phyloP scores from a whole-genome alignment of 35 echinoderm and acorn worm genomes.

The Strongylocentrotus purpuratus region DNA sequence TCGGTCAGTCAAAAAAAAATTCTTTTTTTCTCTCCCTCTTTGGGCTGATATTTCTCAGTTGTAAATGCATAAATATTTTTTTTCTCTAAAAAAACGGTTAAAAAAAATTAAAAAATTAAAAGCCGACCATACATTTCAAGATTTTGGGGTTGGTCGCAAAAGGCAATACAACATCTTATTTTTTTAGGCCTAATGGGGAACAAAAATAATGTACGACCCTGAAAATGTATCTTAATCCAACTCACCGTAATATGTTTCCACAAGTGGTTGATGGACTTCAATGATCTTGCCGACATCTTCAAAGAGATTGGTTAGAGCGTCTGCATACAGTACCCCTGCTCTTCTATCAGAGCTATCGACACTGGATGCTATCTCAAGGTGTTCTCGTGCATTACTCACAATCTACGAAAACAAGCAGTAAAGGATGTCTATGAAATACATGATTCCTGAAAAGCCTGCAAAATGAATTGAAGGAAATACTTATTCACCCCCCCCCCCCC shows the following conservation, averaged over 20 bases:
- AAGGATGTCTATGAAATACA: neutral
- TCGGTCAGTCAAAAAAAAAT: too few species aligned
- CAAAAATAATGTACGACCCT: neutral
- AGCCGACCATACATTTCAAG: too few species aligned
- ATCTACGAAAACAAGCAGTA: conserved; percentile 72
- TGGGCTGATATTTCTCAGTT: too few species aligned
- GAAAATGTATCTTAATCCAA: neutral
- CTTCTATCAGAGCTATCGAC: conserved; percentile 80
- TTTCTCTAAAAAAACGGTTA: too few species aligned
- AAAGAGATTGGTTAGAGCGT: conserved; percentile 89
- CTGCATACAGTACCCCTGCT: conserved; percentile 81
- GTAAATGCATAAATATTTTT: too few species aligned
- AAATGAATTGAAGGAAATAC: too few species aligned
- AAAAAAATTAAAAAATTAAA: too few species aligned
- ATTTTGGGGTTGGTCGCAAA: too few species aligned
- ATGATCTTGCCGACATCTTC: conserved; percentile 94
- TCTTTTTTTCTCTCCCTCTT: too few species aligned
- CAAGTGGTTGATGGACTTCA: conserved; percentile 96
- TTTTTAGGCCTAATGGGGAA: too few species aligned
- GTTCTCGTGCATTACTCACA: conserved; percentile 82
- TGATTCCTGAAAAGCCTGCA: neutral
- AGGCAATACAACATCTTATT: too few species aligned
- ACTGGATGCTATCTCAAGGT: conserved; percentile 69
- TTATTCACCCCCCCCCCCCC: too few species aligned
- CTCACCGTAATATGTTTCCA: conserved; percentile 98